Evolutionary conservation across 2,113 vertebrate genomes (phyloP).

Genomic region (Cricetomys ansorgei): DNA sequence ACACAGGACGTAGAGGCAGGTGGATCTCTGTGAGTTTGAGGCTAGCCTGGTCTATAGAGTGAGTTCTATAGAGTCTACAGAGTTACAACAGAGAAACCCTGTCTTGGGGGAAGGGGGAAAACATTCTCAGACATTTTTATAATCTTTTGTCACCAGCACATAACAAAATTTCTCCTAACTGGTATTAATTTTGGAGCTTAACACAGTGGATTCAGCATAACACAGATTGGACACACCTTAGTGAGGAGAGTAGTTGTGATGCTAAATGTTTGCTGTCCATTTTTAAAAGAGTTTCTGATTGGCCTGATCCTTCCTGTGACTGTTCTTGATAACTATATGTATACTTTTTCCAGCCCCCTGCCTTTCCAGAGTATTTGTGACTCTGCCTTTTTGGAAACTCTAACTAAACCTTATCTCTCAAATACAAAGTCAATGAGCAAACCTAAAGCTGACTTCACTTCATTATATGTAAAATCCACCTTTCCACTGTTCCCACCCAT

Average conservation of each 20-base stretch:
- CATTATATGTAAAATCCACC: not conserved
- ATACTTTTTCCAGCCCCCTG: not conserved
- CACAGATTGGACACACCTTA: not conserved
- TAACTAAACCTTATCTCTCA: not conserved
- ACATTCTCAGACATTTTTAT: not conserved
- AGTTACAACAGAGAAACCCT: too few species aligned
- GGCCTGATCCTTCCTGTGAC: not conserved
- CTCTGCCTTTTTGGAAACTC: not conserved
- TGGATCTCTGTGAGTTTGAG: too few species aligned
- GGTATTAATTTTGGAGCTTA: not conserved
- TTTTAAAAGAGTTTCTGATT: constrained; percentile 7
- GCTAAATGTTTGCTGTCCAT: not conserved
- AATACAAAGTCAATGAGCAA: not conserved
- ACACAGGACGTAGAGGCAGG: too few species aligned
- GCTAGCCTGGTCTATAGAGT: too few species aligned
- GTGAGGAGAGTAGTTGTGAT: not conserved
- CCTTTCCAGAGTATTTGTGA: not conserved
- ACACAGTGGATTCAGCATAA: not conserved
- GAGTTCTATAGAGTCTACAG: too few species aligned
- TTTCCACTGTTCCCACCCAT: not conserved
- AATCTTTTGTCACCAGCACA: not conserved
- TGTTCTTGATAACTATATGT: not conserved
- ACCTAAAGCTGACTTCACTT: not conserved
- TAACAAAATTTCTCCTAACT: not conserved
- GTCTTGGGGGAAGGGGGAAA: too few species aligned